Conservation (phyloP, 2,888 invertebrate genomes). For the Belgica antarctica region DNA sequence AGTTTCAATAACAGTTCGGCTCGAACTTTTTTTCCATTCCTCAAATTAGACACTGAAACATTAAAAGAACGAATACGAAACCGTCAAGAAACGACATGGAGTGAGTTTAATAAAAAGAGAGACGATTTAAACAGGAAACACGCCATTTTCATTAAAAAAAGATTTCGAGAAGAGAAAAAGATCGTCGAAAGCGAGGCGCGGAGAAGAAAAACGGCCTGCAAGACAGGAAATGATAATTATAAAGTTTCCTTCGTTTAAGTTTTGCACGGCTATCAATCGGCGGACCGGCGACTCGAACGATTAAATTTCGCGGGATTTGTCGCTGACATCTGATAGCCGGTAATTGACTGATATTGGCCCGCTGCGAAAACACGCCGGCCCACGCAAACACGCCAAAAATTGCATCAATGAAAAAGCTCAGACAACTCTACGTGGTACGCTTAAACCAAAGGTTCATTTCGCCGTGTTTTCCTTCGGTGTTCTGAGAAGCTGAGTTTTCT, state of each 20-base stretch:
- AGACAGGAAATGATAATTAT: constrained; percentile 43
- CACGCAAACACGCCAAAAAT: too few relatives aligned
- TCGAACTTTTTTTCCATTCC: too few relatives aligned
- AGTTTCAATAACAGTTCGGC: too few relatives aligned
- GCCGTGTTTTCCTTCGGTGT: neutral
- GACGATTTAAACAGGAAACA: constrained; percentile 44
- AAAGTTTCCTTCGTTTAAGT: constrained; percentile 31
- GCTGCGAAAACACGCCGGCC: too few relatives aligned
- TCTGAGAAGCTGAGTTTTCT: neutral
- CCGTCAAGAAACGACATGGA: neutral
- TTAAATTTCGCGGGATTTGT: neutral
- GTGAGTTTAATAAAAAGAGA: neutral
- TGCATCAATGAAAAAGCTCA: too few relatives aligned
- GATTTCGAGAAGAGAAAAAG: constrained; percentile 26
- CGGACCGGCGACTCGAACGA: constrained; percentile 15
- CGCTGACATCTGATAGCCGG: too few relatives aligned
- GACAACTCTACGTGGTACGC: neutral
- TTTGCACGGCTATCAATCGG: constrained; percentile 30
- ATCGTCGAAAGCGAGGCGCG: neutral
- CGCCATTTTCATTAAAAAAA: constrained; percentile 44
- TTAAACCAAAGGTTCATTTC: neutral
- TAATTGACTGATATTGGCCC: too few relatives aligned
- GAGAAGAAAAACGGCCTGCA: constrained; percentile 15
- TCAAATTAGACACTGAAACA: too few relatives aligned
- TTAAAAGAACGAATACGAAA: too few relatives aligned